These are phyloP conservation scores for Diadromus collaris DNA, from an alignment of 2,888 invertebrate species.

Conservation along the genomic window DNA sequence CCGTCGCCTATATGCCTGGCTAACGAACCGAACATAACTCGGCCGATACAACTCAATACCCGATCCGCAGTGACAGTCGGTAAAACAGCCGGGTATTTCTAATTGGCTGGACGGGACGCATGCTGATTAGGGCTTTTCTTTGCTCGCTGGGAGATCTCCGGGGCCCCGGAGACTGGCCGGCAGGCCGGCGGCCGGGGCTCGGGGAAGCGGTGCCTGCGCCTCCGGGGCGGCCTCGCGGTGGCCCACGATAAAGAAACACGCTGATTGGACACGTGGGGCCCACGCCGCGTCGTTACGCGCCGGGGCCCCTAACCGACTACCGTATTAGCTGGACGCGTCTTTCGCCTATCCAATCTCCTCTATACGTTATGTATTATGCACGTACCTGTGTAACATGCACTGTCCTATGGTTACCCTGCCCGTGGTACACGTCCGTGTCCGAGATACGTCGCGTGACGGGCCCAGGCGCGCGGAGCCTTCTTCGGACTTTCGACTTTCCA, in stretches of 20 bases:
- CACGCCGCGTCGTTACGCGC: slow-evolving; percentile 68
- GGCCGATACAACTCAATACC: slow-evolving; percentile 79
- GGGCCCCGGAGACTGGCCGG: slow-evolving; percentile 44
- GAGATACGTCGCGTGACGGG: slow-evolving; percentile 44
- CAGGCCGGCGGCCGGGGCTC: slow-evolving; percentile 38
- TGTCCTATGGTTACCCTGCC: slow-evolving; percentile 16
- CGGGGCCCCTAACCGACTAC: slow-evolving; percentile 55
- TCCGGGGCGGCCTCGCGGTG: slow-evolving; percentile 69
- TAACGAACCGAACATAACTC: slow-evolving; percentile 79
- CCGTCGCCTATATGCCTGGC: slow-evolving; percentile 57
- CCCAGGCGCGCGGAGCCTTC: slow-evolving; percentile 46
- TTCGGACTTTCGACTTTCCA: slow-evolving; percentile 59
- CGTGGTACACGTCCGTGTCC: background rate
- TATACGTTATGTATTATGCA: slow-evolving; percentile 51
- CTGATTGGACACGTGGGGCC: slow-evolving; percentile 76
- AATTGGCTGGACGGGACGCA: slow-evolving; percentile 79
- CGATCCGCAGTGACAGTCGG: slow-evolving; percentile 78
- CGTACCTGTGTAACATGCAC: slow-evolving; percentile 31
- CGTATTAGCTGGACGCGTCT: slow-evolving; percentile 61
- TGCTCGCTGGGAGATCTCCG: slow-evolving; percentile 65
- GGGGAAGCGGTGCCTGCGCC: slow-evolving; percentile 23
- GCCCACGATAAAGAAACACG: slow-evolving; percentile 75
- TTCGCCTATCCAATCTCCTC: slow-evolving; percentile 36
- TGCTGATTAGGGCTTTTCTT: slow-evolving; percentile 79
- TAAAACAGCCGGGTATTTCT: slow-evolving; percentile 79